phyloP scores from a whole-genome alignment of 2,797 vertebrate genomes.

The Poecilia wingei region DNA sequence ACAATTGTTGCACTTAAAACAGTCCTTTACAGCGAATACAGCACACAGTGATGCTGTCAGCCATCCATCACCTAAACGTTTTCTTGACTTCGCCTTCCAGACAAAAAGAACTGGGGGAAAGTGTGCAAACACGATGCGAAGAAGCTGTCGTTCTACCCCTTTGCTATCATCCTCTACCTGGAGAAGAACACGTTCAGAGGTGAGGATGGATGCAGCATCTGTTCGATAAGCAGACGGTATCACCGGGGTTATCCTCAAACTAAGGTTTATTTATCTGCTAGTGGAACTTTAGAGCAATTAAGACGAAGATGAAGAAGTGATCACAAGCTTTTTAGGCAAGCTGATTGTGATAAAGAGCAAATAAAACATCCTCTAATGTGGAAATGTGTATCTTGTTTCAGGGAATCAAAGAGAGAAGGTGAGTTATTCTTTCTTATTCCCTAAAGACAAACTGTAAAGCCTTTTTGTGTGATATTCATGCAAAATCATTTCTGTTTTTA shows the following conservation, averaged over 20 bases:
- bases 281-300: background rate
- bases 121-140: constrained; percentile 67
- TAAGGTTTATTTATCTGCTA: background rate
- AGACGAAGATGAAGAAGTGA: background rate
- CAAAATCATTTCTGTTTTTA: background rate
- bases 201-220: constrained; percentile 17
- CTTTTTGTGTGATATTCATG: background rate
- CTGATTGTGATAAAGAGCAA: background rate
- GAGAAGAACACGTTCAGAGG: constrained; percentile 65
- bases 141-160: constrained; percentile 79
- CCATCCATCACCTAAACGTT: background rate
- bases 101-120: constrained; percentile 83
- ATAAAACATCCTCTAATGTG: background rate
- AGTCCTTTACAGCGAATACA: background rate
- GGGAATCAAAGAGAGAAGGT: constrained; percentile 42
- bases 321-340: background rate
- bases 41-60: background rate
- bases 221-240: background rate
- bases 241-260: background rate
- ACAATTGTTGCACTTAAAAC: background rate
- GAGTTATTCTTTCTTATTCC: constrained; percentile 36
- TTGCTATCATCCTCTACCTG: constrained; percentile 82
- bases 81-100: constrained; percentile 66
- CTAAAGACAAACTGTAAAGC: background rate
- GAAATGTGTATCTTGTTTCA: constrained; percentile 54